Conservation (phyloP, 2,113 vertebrate species). For the Labeo rohita region DNA sequence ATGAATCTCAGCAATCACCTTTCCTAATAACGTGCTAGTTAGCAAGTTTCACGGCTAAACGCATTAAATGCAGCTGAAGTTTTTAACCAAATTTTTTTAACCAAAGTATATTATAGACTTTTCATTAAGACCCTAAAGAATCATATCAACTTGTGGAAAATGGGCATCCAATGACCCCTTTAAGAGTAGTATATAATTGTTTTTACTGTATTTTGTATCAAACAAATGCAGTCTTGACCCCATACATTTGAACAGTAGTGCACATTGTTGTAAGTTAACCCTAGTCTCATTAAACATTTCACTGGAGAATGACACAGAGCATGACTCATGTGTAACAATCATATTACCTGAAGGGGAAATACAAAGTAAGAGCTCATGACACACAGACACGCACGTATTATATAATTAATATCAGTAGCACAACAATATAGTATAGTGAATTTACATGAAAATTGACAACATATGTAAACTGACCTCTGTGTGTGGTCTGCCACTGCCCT, state of each 20-base stretch:
- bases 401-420: not conserved
- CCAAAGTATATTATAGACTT: too few species aligned
- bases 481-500: slow-evolving; percentile 12
- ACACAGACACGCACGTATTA: not conserved
- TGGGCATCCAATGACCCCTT: too few species aligned
- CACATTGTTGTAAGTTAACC: not conserved
- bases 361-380: not conserved
- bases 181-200: too few species aligned
- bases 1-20: too few species aligned
- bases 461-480: slow-evolving; percentile 36
- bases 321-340: not conserved
- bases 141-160: too few species aligned
- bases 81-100: too few species aligned
- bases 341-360: not conserved
- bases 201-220: not conserved
- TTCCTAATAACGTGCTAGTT: too few species aligned
- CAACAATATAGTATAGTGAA: not conserved
- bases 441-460: not conserved
- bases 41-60: too few species aligned
- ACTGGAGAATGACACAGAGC: not conserved
- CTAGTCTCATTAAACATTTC: not conserved
- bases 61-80: too few species aligned
- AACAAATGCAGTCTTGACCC: not conserved
- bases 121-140: too few species aligned
- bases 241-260: not conserved